A percentile compares a stretch with the other conserved stretches of the same genome.
Evolutionary conservation across 2,888 invertebrate species (phyloP).

Genomic region (Cephus nigrinus): DNA sequence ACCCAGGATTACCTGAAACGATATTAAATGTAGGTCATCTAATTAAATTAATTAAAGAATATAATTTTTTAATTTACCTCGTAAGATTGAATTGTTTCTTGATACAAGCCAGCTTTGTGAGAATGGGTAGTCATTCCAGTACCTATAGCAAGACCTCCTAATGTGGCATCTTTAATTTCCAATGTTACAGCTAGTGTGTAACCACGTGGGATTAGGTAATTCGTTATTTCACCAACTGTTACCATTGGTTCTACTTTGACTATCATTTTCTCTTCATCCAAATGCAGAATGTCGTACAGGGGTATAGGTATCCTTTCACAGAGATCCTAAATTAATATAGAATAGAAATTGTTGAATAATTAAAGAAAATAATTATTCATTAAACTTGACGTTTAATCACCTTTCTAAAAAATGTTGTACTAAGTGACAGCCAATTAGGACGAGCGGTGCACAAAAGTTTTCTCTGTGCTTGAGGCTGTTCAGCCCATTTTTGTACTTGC

Average conservation of each 20-base stretch:
- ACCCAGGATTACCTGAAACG: conserved; percentile 67
- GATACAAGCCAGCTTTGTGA: conserved; percentile 77
- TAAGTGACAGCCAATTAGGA: conserved; percentile 78
- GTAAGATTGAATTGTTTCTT: conserved; percentile 75
- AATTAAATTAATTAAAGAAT: neutral
- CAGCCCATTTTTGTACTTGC: conserved; percentile 70
- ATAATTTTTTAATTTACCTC: conserved; percentile 60
- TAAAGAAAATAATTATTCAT: neutral
- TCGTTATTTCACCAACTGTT: conserved; percentile 75
- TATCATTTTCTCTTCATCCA: conserved; percentile 71
- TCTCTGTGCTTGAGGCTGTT: conserved; percentile 64
- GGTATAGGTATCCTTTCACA: conserved; percentile 75
- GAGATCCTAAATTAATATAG: conserved; percentile 46
- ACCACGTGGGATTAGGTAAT: conserved; percentile 73
- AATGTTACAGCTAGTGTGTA: conserved; percentile 77
- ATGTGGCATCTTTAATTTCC: conserved; percentile 77
- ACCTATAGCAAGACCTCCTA: conserved; percentile 77
- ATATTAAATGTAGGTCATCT: neutral
- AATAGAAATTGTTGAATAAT: neutral
- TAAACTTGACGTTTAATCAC: conserved; percentile 26
- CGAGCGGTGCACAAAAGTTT: conserved; percentile 75
- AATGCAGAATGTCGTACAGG: conserved; percentile 72
- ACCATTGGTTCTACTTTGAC: conserved; percentile 77
- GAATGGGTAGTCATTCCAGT: conserved; percentile 82
- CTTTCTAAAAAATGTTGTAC: conserved; percentile 76